phyloP scores from a whole-genome alignment of 92 coral and sea anemone genomes.

The Actinernus sp. region DNA sequence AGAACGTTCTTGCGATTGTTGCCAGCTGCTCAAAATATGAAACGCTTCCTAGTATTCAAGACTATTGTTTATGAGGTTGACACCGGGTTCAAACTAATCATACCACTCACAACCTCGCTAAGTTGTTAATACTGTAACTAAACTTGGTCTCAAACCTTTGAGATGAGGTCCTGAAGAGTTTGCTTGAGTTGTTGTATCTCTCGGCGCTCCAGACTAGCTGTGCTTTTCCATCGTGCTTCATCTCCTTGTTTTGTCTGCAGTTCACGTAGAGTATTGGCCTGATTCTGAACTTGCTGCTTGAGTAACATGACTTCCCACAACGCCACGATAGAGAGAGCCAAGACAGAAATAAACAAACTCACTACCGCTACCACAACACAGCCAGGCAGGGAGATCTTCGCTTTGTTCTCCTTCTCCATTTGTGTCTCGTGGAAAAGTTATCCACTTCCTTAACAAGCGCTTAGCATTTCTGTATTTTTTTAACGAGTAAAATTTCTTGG shows the following conservation, averaged over 20 bases:
- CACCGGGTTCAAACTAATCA: no score
- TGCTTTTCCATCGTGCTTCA: constrained; percentile 14
- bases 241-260: constrained; percentile 6
- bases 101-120: no score
- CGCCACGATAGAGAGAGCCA: constrained; percentile 18
- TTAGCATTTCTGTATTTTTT: background rate
- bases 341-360: constrained; percentile 5
- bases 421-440: background rate
- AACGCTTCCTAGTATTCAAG: no score
- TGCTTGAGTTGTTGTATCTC: background rate
- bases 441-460: background rate
- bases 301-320: constrained; percentile 19
- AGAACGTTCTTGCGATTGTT: no score
- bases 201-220: background rate
- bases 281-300: constrained; percentile 1
- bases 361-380: constrained; percentile 15
- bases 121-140: no score
- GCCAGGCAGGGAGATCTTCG: constrained; percentile 29
- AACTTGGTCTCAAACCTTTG: no score
- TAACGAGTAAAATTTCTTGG: constrained; percentile 11
- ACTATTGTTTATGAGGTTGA: no score
- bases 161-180: no score
- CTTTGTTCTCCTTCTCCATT: constrained; percentile 40
- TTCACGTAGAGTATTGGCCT: constrained; percentile 13
- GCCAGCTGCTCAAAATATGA: no score